phyloP scores from a whole-genome alignment of 1,140 invertebrate species.

The Brachionus rubens region DNA sequence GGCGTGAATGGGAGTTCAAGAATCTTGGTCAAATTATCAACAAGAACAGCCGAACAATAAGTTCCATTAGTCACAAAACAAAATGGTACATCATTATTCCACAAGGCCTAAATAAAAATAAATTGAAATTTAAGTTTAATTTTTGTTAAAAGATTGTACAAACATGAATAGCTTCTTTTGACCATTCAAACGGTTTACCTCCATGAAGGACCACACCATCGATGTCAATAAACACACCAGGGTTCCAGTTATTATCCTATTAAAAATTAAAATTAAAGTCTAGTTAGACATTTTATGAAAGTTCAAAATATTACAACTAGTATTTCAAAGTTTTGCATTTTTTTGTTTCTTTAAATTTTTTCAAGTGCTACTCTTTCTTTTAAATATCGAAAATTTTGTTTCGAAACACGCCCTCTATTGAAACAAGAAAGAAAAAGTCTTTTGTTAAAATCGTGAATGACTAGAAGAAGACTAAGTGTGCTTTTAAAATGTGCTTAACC shows the following conservation, averaged over 20 bases:
- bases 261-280: not conserved
- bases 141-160: not conserved
- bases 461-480: not conserved
- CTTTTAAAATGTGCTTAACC: not conserved
- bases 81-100: constrained; percentile 45
- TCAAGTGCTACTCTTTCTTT: not conserved
- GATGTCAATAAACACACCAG: constrained; percentile 45
- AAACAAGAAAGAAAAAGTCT: constrained; percentile 2
- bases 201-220: constrained; percentile 38
- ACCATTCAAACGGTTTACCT: constrained; percentile 38
- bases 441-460: not conserved
- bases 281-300: not conserved
- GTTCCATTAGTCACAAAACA: constrained; percentile 37
- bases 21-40: constrained; percentile 29
- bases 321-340: constrained; percentile 8
- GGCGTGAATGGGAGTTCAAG: constrained; percentile 20
- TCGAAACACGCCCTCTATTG: constrained; percentile 16
- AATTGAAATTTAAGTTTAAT: not conserved
- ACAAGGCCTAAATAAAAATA: not conserved
- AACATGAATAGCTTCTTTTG: constrained; percentile 38
- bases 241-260: not conserved
- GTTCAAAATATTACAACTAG: too few species aligned
- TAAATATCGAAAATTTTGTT: not conserved
- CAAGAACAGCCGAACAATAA: constrained; percentile 17
- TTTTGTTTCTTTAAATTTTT: not conserved